Base-by-base conservation (phyloP, 2,113 vertebrate species). In the Eleginops maclovinus region DNA sequence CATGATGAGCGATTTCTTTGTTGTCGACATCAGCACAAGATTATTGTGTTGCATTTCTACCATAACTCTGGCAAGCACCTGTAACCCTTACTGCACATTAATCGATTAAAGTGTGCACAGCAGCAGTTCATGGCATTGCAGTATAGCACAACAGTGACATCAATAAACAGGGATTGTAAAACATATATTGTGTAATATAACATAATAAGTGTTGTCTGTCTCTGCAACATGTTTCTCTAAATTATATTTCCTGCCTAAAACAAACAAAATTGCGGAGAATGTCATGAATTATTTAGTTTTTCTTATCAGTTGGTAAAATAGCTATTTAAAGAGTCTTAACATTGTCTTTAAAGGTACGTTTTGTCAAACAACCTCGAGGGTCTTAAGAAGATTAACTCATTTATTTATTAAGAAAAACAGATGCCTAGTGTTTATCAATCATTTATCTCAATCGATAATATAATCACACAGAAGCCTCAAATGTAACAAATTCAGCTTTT, bases 51-150 rank as follows among this genome's bases (percentile, higher is more conserved):
- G 2, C 78, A 78, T 84, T 76, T 73, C 67, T 84, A 60, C 26
- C 79, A 76, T 79, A 61, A 41, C 80, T 85, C 43, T 49, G 51
- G 74, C 62, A 43, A 0, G 79, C 73, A 66, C 74, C 71, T 76
- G 70, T 55, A 12, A 9, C 60, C 1, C 63, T 54, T 12, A 8
- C 7, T 16, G 40, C 47, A 5, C 44, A 31, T 50, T 70, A 15
- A 50, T 19, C 21, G n/a, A 2, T 56, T 40, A n/a, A 17, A 51
- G 55, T n/a, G 65, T 58, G 24, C 31, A 50, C 58, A 47, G 53
- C 40, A 17, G 50, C 13, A 13, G 47, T n/a, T 58, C 46, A 43
- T 12, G 22, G 26, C 21, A 26, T 31, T 22, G 17, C 56, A 19
- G 22, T 41, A 43, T 43, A 60, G 5, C 19, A 1, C 49, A 47